phyloP scores from a whole-genome alignment of 2,113 vertebrate species.

The Trinectes maculatus region DNA sequence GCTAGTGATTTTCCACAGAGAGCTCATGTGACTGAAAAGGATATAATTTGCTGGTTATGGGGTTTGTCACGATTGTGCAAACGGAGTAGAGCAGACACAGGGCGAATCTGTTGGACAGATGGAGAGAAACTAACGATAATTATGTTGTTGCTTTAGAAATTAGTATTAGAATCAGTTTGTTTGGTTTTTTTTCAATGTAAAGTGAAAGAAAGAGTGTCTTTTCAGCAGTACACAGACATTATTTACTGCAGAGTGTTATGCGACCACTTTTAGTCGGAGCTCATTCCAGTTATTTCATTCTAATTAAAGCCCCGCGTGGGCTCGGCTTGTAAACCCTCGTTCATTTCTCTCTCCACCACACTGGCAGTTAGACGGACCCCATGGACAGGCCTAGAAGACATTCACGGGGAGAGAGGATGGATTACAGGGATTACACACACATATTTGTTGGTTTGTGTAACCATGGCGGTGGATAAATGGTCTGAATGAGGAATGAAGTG shows the following conservation, averaged over 20 bases:
- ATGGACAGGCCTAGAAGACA: constrained; percentile 53
- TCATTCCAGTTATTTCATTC: constrained; percentile 57
- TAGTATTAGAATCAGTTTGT: too few species aligned
- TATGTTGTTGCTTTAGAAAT: constrained; percentile 7
- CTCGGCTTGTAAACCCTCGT: constrained; percentile 60
- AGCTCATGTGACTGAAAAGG: constrained; percentile 25
- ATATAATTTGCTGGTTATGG: constrained; percentile 53
- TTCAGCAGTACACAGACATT: constrained; percentile 18
- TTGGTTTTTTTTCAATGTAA: not conserved
- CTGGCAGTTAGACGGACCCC: constrained; percentile 55
- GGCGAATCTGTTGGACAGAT: constrained; percentile 2
- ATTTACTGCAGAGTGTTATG: constrained; percentile 27
- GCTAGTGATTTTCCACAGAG: constrained; percentile 45
- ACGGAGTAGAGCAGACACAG: constrained; percentile 12
- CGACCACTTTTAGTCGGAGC: constrained; percentile 21
- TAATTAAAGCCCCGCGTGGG: constrained; percentile 73
- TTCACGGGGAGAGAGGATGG: constrained; percentile 41
- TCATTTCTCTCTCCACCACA: constrained; percentile 63
- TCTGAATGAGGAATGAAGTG: constrained; percentile 40
- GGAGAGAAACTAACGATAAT: constrained; percentile 2
- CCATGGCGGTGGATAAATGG: constrained; percentile 39
- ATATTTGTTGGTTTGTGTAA: constrained; percentile 59
- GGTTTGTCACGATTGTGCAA: constrained; percentile 46
- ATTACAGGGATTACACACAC: constrained; percentile 46
- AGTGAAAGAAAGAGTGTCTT: constrained; percentile 17